Evolutionary conservation across 2,797 vertebrate species (phyloP).

Genomic region (Cryptoblepharus egeriae): DNA sequence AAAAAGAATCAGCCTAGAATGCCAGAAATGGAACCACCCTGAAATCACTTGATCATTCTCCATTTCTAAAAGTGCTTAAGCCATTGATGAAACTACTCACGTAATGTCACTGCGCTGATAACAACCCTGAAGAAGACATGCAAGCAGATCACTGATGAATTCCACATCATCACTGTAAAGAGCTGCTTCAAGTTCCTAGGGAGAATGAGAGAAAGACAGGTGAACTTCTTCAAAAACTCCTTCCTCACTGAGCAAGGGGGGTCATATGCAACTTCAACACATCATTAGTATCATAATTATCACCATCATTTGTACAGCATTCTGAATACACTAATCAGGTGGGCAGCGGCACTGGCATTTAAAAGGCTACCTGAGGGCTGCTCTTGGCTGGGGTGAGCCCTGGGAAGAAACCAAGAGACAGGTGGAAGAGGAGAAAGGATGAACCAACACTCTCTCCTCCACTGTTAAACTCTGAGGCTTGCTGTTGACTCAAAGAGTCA

Average conservation of each 20-base stretch:
- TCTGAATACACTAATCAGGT: too few species aligned
- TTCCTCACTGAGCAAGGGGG: background rate
- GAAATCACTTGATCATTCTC: background rate
- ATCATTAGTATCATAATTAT: background rate
- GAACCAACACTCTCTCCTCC: too few species aligned
- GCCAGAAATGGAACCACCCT: too few species aligned
- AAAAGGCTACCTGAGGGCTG: too few species aligned
- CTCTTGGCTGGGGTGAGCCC: too few species aligned
- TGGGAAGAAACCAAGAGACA: too few species aligned
- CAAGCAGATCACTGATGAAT: slow-evolving; percentile 93
- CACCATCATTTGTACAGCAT: background rate
- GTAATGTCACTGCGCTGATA: slow-evolving; percentile 97
- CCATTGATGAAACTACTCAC: slow-evolving; percentile 80
- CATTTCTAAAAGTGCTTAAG: slow-evolving; percentile 39
- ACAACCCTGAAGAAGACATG: slow-evolving; percentile 95
- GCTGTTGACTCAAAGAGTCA: too few species aligned
- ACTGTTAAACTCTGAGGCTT: too few species aligned
- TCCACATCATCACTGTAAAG: slow-evolving; percentile 90
- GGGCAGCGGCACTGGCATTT: too few species aligned
- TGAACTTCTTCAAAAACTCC: slow-evolving; percentile 37
- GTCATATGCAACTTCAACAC: background rate
- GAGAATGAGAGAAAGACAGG: slow-evolving; percentile 47
- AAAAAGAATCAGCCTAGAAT: too few species aligned
- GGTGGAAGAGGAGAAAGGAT: too few species aligned
- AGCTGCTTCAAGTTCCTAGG: slow-evolving; percentile 95